Conservation (phyloP, 64 coral and sea anemone species). For the Astreopora myriophthalma region DNA sequence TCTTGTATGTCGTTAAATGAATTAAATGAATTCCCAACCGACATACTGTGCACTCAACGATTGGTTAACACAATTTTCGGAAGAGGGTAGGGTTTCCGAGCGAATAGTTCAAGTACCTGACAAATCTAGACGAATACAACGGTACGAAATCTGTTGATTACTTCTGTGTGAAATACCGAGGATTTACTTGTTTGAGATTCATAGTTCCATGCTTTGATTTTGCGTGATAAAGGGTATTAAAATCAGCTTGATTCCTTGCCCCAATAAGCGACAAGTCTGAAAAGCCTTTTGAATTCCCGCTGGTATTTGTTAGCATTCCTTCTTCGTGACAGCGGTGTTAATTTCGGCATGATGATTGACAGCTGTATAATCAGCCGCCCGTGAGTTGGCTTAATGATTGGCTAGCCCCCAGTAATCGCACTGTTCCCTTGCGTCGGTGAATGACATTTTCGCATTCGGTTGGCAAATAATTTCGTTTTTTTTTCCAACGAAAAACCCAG, state of each 20-base stretch:
- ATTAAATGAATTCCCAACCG: slow-evolving; percentile 38
- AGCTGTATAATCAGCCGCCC: slow-evolving; percentile 31
- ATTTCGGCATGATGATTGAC: slow-evolving; percentile 83
- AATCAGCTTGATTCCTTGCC: slow-evolving; percentile 22
- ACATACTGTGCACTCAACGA: not conserved
- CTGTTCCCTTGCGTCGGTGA: slow-evolving; percentile 39
- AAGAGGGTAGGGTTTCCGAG: not conserved
- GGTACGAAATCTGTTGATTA: not conserved
- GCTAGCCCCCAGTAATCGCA: slow-evolving; percentile 20
- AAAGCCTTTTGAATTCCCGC: not conserved
- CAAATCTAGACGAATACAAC: not conserved
- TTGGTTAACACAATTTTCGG: slow-evolving; percentile 8
- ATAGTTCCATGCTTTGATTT: not conserved
- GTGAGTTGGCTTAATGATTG: too few species aligned
- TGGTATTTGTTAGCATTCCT: slow-evolving; percentile 70
- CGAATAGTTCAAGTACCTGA: not conserved
- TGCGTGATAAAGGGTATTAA: not conserved
- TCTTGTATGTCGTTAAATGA: slow-evolving; percentile 7
- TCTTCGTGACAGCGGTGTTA: slow-evolving; percentile 57
- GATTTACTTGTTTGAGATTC: not conserved
- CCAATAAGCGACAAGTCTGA: not conserved
- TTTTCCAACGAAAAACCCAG: not conserved
- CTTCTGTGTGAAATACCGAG: not conserved
- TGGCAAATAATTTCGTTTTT: not conserved
- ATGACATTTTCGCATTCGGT: not conserved